These are phyloP conservation scores for Hystrix brachyura DNA, from an alignment of 2,113 vertebrate species.

Conservation along the genomic window DNA sequence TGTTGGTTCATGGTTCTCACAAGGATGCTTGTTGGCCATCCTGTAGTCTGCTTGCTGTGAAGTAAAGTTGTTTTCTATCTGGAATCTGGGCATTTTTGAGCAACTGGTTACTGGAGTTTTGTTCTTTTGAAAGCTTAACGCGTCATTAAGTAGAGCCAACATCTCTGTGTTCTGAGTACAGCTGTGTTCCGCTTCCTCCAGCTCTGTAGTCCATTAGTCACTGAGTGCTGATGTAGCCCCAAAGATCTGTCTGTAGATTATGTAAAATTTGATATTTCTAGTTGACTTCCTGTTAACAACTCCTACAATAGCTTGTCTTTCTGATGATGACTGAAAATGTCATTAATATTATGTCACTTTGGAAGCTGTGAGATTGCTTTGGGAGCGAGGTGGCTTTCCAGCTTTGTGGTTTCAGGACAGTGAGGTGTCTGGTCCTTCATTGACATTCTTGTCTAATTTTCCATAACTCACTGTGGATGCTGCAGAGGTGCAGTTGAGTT, in stretches of 20 bases:
- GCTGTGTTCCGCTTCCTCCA: neutral
- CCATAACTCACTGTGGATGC: accelerated
- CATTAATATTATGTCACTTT: too few relatives aligned
- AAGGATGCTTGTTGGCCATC: neutral
- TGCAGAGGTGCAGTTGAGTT: accelerated
- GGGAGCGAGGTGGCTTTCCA: neutral
- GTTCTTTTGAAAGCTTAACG: neutral
- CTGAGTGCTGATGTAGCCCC: neutral
- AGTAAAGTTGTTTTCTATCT: neutral
- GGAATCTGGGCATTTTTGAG: neutral
- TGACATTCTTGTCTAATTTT: neutral
- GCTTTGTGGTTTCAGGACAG: neutral
- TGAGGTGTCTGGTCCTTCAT: neutral
- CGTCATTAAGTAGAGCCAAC: neutral
- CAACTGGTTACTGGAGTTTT: neutral
- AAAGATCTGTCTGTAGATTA: neutral
- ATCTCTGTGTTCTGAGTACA: neutral
- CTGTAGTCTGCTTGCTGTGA: too few relatives aligned
- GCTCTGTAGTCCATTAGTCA: accelerated
- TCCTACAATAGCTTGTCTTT: neutral
- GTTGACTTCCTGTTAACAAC: neutral
- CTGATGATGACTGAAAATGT: neutral
- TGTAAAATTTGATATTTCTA: neutral
- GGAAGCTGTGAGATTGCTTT: neutral
- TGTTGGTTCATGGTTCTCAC: neutral